Base-by-base conservation (phyloP, 2,888 invertebrate genomes). In the Nymphalis c-album region DNA sequence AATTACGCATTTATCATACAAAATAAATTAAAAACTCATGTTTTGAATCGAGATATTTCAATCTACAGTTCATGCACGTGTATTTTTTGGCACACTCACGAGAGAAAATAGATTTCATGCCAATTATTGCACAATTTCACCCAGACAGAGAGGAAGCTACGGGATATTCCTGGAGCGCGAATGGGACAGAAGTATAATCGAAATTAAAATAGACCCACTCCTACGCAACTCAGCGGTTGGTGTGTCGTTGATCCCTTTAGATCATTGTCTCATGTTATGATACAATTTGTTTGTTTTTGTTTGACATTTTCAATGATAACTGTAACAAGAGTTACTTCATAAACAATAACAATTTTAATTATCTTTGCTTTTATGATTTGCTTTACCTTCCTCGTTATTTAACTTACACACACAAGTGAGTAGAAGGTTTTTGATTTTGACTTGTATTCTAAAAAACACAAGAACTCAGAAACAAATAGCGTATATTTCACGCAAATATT, bases 221-320 rank as follows among this genome's bases (percentile, higher is more conserved):
- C 91, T 85, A 91, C 90, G 90, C 91, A 87, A 79, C 79, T 73
- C 76, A 71, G 76, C 75, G 78, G 76, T 75, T 75, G 74, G 78
- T 76, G 78, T 77, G 91, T 91, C 91, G 88, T 90, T 91, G 91
- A 89, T 91, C 91, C 82, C 90, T 84, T 81, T 75, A 74, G 79
- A 85, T 81, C 77, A 79, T 79, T 74, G 77, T 78, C 76, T 80
- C 80, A 76, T 77, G 75, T 75, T 78, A 74, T 76, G 77, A 79
- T 80, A 82, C 82, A 81, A 81, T 85, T 85, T 85, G 86, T 78
- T 76, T 83, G 79, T 77, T 82, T 76, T 79, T 77, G 70, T 70
- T 72, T 47, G 68, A 51, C 51, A 67, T 58, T 64, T 48, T 63
- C 67, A 64, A 67, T 64, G 45, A 46, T 60, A 53, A 58, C 40